Conservation (phyloP, 2,113 vertebrate species). For the Callospermophilus lateralis region DNA sequence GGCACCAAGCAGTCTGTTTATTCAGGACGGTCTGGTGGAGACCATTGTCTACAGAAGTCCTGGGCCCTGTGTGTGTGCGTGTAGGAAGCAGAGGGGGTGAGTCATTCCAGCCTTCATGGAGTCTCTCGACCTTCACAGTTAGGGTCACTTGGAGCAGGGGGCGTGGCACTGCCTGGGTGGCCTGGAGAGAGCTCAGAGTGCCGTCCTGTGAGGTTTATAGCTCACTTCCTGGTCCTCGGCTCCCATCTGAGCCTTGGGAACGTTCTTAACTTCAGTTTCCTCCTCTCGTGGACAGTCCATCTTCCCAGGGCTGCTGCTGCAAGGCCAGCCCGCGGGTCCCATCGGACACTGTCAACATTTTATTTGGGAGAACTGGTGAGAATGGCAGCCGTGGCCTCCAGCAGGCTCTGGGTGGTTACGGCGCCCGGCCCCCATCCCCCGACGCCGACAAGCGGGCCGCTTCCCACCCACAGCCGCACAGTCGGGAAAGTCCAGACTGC, state of each 20-base stretch:
- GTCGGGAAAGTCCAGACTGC: not conserved
- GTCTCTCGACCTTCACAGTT: not conserved
- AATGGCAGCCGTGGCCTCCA: not conserved
- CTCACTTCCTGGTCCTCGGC: not conserved
- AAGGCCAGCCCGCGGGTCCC: fast-evolving
- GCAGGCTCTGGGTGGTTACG: not conserved
- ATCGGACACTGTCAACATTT: too few species aligned
- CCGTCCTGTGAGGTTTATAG: fast-evolving
- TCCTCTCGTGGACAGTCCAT: not conserved
- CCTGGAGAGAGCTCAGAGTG: not conserved
- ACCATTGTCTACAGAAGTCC: too few species aligned
- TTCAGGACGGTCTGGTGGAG: too few species aligned
- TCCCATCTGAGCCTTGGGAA: not conserved
- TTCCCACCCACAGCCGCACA: too few species aligned
- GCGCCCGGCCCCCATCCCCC: not conserved
- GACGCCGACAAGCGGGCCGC: too few species aligned
- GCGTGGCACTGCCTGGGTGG: not conserved
- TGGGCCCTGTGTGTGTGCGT: too few species aligned
- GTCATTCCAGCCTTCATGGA: not conserved
- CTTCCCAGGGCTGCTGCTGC: not conserved
- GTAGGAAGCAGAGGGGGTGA: not conserved
- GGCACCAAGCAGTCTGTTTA: too few species aligned
- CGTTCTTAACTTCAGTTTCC: not conserved
- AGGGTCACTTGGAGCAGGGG: not conserved
- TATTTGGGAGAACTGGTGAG: not conserved